phyloP scores from a whole-genome alignment of 2,888 invertebrate genomes.

The Brachynemurus nebulosus region DNA sequence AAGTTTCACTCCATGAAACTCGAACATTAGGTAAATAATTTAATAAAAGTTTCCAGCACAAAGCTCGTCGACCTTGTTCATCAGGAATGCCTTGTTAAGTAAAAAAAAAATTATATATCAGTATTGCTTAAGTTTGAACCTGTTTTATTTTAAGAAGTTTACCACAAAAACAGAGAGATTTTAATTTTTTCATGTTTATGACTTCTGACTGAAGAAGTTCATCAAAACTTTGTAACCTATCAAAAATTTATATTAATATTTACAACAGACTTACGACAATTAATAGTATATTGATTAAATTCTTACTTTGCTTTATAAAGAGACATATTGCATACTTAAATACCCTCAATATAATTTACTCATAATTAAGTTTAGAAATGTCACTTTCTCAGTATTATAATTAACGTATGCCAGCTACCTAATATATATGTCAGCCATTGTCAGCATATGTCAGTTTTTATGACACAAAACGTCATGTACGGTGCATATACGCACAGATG shows the following conservation, averaged over 20 bases:
- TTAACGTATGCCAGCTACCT: too few relatives aligned
- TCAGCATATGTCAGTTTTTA: too few relatives aligned
- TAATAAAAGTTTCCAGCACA: constrained; percentile 80
- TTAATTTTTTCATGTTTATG: constrained; percentile 53
- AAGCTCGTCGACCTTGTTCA: constrained; percentile 63
- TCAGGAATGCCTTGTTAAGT: constrained; percentile 66
- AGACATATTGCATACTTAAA: constrained; percentile 24
- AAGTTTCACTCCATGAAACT: constrained; percentile 49
- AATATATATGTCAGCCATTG: too few relatives aligned
- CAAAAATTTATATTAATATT: constrained; percentile 26
- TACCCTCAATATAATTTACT: too few relatives aligned
- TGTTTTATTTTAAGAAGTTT: constrained; percentile 26
- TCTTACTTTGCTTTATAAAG: constrained; percentile 25
- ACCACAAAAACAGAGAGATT: constrained; percentile 70
- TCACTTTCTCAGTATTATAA: too few relatives aligned
- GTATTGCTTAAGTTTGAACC: background rate
- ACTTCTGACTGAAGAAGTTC: constrained; percentile 52
- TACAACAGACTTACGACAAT: constrained; percentile 4
- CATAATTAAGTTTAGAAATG: too few relatives aligned
- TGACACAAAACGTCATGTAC: too few relatives aligned
- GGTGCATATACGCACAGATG: too few relatives aligned
- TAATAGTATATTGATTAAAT: constrained; percentile 17
- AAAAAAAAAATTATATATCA: background rate
- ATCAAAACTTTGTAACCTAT: constrained; percentile 69
- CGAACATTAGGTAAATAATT: constrained; percentile 68